These are phyloP conservation scores for Drosophila neonasuta DNA, from an alignment of 2,888 invertebrate species.

Conservation along the genomic window DNA sequence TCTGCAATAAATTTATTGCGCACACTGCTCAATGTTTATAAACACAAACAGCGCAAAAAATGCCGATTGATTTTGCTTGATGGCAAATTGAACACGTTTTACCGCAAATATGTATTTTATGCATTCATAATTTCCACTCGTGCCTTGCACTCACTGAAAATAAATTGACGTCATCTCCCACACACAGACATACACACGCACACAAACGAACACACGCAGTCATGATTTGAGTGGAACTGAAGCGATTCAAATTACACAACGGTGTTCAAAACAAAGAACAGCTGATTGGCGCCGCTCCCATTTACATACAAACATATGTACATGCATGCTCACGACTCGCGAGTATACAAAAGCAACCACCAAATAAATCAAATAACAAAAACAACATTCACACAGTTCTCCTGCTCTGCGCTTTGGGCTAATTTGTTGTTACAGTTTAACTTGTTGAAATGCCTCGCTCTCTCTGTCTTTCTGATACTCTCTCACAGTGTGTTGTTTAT, in stretches of 20 bases:
- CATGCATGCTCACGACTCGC: neutral
- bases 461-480: conserved; percentile 1
- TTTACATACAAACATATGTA: conserved; percentile 10
- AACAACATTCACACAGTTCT: conserved; percentile 23
- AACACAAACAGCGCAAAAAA: conserved; percentile 27
- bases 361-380: conserved; percentile 34
- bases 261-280: conserved; percentile 71
- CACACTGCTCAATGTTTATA: conserved; percentile 51
- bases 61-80: conserved; percentile 34
- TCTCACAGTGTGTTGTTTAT: conserved; percentile 12
- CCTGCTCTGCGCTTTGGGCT: conserved; percentile 11
- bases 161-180: conserved; percentile 50
- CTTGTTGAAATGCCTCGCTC: conserved; percentile 60
- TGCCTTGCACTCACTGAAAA: conserved; percentile 9
- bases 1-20: conserved; percentile 46
- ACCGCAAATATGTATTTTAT: conserved; percentile 32
- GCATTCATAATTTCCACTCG: conserved; percentile 19
- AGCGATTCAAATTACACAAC: conserved; percentile 50
- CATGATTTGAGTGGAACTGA: conserved; percentile 12
- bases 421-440: conserved; percentile 47
- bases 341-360: conserved; percentile 34
- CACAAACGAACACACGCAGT: neutral
- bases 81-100: conserved; percentile 51
- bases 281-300: conserved; percentile 53
- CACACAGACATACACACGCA: conserved; percentile 8